Evolutionary conservation across 2,888 invertebrate species (phyloP), one percentile per base, ranked within the genome.

Genomic region (Idaea straminata): DNA sequence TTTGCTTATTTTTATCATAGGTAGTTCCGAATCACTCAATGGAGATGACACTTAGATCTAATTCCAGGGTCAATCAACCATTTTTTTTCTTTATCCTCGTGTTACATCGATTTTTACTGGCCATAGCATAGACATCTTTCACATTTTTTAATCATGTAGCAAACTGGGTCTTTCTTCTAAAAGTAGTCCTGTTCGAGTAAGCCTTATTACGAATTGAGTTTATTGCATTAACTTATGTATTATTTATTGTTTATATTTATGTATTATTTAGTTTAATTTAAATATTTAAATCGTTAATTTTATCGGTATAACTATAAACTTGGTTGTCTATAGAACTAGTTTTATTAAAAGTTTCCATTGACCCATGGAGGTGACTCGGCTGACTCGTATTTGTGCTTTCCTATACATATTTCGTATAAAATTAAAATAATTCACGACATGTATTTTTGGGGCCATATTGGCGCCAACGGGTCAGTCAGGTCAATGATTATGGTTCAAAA

Each of bases 381-480:
- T 47, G 47, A 47, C 47, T 13, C 47, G 47, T 47, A 13, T 47
- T 47, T 47, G 47, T 47, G 47, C 47, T 47, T 47, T 47, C 47
- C 47, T 47, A 47, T 47, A 5, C 3, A 6, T 38, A 35, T 61
- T 61, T 7, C 10, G 25, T n/a, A 16, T 47, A 61, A 61, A 61
- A 61, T 38, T 6, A 15, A 36, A n/a, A 10, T 64, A 65, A 64
- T 47, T 47, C 13, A 47, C 7, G 47, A 10, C 47, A 47, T 47
- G 7, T 13, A 13, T 47, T 7, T 47, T 47, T 47, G 47, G 10
- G 47, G 47, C 47, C 47, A 13, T 13, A 47, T 47, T 72, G 73
- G 69, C 75, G 74, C 75, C 77, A 78, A 79, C 71, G 72, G 66
- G 72, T 70, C 65, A 63, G 70, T 38, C 59, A 62, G 68, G 58